Evolutionary conservation across 2,113 vertebrate genomes (phyloP).

Genomic region (Paralichthys olivaceus): DNA sequence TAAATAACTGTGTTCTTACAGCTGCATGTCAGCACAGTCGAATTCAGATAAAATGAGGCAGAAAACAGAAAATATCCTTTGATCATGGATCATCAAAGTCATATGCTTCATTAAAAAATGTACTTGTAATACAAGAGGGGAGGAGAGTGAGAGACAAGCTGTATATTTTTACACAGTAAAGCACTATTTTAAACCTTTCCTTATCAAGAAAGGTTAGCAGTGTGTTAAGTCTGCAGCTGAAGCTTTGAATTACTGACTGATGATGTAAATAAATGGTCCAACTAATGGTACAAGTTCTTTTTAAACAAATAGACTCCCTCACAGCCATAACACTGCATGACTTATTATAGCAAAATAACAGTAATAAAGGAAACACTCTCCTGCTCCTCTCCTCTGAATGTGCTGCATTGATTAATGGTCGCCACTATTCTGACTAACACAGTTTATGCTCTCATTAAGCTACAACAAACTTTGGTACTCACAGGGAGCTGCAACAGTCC

Average conservation of each 20-base stretch:
- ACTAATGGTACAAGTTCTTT: neutral
- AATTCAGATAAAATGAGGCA: too few relatives aligned
- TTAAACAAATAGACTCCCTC: constrained; percentile 9
- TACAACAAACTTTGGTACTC: constrained; percentile 59
- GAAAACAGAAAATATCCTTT: too few relatives aligned
- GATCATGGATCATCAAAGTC: too few relatives aligned
- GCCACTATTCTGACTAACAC: constrained; percentile 47
- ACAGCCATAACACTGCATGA: constrained; percentile 1
- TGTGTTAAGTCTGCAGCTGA: neutral
- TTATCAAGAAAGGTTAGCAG: neutral
- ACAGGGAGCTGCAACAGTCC: constrained; percentile 51
- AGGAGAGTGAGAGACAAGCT: too few relatives aligned
- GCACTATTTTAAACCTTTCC: neutral
- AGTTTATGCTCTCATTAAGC: constrained; percentile 74
- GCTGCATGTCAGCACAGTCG: too few relatives aligned
- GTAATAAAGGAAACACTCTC: constrained; percentile 44
- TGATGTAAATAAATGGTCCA: constrained; percentile 4
- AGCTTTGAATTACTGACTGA: neutral
- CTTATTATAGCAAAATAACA: constrained; percentile 19
- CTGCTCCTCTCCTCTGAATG: constrained; percentile 36
- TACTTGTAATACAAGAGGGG: too few relatives aligned
- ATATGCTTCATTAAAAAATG: too few relatives aligned
- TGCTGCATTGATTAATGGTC: constrained; percentile 55
- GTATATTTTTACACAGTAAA: too few relatives aligned
- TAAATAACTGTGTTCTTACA: too few relatives aligned